Conservation (phyloP, 2,113 vertebrate species). For the Recurvirostra avosetta region DNA sequence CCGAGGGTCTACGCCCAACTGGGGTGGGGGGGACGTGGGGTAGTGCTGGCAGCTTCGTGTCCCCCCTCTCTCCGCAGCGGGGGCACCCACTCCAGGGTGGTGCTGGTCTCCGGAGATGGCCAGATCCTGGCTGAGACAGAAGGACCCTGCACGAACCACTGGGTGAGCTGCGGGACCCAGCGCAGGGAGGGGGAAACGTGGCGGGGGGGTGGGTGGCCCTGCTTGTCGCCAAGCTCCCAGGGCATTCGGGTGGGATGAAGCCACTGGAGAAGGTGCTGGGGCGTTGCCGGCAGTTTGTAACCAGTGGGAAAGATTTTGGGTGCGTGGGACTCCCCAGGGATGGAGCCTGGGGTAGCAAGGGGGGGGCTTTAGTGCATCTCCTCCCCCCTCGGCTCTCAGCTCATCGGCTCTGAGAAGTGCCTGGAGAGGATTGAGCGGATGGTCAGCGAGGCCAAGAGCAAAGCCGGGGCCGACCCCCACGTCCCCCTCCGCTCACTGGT, state of each 20-base stretch:
- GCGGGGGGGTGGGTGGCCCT: too few relatives aligned
- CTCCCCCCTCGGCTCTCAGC: slow-evolving; percentile 59
- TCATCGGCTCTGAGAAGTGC: slow-evolving; percentile 85
- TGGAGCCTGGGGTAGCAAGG: too few relatives aligned
- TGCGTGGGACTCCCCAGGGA: too few relatives aligned
- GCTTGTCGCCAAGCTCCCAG: not conserved
- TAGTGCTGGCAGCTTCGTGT: not conserved
- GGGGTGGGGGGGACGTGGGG: not conserved
- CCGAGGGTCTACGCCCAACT: not conserved
- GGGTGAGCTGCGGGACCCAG: slow-evolving; percentile 66
- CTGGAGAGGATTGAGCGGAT: slow-evolving; percentile 84
- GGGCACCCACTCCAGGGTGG: slow-evolving; percentile 83
- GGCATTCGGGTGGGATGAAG: not conserved
- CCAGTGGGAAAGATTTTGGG: not conserved
- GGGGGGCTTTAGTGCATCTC: not conserved
- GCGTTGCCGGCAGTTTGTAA: not conserved
- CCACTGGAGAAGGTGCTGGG: not conserved
- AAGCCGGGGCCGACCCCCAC: slow-evolving; percentile 76
- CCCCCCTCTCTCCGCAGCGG: slow-evolving; percentile 52
- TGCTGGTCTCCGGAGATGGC: slow-evolving; percentile 83
- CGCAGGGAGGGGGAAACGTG: too few relatives aligned
- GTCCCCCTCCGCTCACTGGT: slow-evolving; percentile 83
- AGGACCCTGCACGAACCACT: slow-evolving; percentile 90
- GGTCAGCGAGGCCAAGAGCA: slow-evolving; percentile 84
- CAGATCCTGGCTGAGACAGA: slow-evolving; percentile 79